phyloP scores from a whole-genome alignment of 2,888 invertebrate species.

The Aspidiotus rigidus region DNA sequence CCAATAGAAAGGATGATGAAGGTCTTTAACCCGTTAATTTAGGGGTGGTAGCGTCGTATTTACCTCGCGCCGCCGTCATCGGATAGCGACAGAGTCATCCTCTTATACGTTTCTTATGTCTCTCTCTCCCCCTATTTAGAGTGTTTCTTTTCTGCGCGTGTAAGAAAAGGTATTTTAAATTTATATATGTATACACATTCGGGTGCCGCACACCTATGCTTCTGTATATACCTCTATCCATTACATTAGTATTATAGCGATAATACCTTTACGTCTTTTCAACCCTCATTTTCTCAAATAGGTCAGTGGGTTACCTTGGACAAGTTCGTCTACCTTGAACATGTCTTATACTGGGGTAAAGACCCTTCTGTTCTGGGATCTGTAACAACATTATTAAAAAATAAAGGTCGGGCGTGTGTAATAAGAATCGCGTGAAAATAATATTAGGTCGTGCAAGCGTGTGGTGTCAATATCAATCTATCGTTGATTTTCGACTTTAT shows the following conservation, averaged over 20 bases:
- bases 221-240: constrained; percentile 1
- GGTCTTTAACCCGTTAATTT: constrained; percentile 32
- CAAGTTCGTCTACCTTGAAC: constrained; percentile 29
- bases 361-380: neutral
- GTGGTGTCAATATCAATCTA: too few relatives aligned
- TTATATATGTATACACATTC: constrained; percentile 6
- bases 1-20: constrained; percentile 11
- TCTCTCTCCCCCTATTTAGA: constrained; percentile 17
- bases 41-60: constrained; percentile 21
- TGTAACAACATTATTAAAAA: constrained; percentile 12
- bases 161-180: constrained; percentile 31
- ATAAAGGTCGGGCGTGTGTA: neutral
- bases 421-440: too few relatives aligned
- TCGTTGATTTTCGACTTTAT: too few relatives aligned
- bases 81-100: constrained; percentile 3
- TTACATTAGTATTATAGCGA: constrained; percentile 8
- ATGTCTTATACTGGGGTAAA: constrained; percentile 9
- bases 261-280: constrained; percentile 10
- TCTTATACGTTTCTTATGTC: constrained; percentile 6
- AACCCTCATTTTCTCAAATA: constrained; percentile 31
- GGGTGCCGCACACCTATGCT: neutral
- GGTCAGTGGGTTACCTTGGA: constrained; percentile 32
- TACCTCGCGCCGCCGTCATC: constrained; percentile 9
- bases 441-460: too few relatives aligned
- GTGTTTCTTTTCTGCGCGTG: constrained; percentile 20